These are phyloP conservation scores for Doryteuthis pealeii DNA, from an alignment of 1,140 invertebrate species.

Conservation along the genomic window DNA sequence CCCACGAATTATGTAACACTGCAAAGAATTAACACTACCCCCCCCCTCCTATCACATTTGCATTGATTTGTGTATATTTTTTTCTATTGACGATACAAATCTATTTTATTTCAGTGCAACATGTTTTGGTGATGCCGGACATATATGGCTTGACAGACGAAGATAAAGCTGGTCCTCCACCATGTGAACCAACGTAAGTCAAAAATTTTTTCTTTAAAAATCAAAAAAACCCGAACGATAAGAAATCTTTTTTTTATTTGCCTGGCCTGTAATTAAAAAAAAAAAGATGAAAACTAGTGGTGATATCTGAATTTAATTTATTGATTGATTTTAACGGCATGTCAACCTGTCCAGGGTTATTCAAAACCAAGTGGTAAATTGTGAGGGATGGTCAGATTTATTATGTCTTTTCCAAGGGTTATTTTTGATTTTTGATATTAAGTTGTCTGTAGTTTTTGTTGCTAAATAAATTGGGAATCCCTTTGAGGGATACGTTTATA, in stretches of 20 bases:
- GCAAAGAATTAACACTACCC: too few species aligned
- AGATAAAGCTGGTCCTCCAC: slow-evolving; percentile 18
- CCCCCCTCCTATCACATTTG: too few species aligned
- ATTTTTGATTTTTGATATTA: neutral
- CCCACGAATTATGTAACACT: too few species aligned
- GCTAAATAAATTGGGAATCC: neutral
- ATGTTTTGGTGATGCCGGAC: slow-evolving; percentile 29
- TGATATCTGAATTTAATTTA: neutral
- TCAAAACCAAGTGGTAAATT: too few species aligned
- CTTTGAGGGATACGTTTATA: too few species aligned
- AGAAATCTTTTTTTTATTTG: neutral
- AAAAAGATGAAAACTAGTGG: neutral
- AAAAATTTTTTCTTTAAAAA: neutral
- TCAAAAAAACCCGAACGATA: neutral
- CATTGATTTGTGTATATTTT: too few species aligned
- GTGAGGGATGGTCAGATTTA: too few species aligned
- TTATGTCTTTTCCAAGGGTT: neutral
- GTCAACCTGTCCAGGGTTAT: too few species aligned
- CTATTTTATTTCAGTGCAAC: slow-evolving; percentile 29
- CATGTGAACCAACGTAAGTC: slow-evolving; percentile 25
- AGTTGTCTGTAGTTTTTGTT: neutral
- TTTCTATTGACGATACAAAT: too few species aligned
- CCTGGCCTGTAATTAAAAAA: neutral
- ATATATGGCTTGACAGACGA: slow-evolving; percentile 37
- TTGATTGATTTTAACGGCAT: too few species aligned